A percentile compares a stretch with the other conserved stretches of the same genome.
Conservation (phyloP, 1,140 invertebrate genomes). For the Drosophila virilis region DNA sequence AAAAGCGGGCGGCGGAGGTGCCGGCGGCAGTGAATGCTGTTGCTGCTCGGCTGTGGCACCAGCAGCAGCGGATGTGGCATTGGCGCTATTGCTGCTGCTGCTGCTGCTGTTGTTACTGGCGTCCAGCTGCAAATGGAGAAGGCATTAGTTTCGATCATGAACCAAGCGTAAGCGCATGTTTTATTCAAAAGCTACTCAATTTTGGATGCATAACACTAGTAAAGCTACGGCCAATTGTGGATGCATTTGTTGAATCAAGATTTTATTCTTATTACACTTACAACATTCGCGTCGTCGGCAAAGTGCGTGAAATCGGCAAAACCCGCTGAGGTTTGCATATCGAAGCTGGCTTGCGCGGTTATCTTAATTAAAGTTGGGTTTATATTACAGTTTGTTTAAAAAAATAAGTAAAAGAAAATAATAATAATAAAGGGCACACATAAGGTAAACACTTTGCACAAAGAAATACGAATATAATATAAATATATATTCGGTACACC, state of each 20-base stretch:
- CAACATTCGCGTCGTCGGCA: slow-evolving; percentile 74
- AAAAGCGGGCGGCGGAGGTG: slow-evolving; percentile 50
- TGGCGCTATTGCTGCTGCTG: slow-evolving; percentile 45
- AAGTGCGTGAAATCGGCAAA: slow-evolving; percentile 89
- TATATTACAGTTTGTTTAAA: slow-evolving; percentile 51
- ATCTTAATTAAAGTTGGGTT: slow-evolving; percentile 80
- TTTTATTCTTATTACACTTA: slow-evolving; percentile 55
- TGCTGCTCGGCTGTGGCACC: slow-evolving; percentile 58
- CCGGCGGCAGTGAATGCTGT: slow-evolving; percentile 59
- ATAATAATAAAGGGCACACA: slow-evolving; percentile 5
- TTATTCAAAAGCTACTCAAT: slow-evolving; percentile 37
- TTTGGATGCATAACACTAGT: slow-evolving; percentile 58
- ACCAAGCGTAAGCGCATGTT: background rate
- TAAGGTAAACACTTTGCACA: slow-evolving; percentile 4
- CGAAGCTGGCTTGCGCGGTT: slow-evolving; percentile 88
- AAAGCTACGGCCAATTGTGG: slow-evolving; percentile 68
- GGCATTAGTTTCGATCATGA: slow-evolving; percentile 17
- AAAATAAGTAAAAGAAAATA: slow-evolving; percentile 21
- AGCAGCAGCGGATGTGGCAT: slow-evolving; percentile 15
- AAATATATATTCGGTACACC: slow-evolving; percentile 28
- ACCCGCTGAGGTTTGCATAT: slow-evolving; percentile 87
- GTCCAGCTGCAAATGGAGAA: slow-evolving; percentile 38
- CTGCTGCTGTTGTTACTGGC: slow-evolving; percentile 56
- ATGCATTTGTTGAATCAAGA: slow-evolving; percentile 56
- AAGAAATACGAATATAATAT: background rate